Percentiles rank a stretch among this genome's conserved stretches.
Conservation (phyloP, 2,797 vertebrate genomes). For the Danio aesculapii region DNA sequence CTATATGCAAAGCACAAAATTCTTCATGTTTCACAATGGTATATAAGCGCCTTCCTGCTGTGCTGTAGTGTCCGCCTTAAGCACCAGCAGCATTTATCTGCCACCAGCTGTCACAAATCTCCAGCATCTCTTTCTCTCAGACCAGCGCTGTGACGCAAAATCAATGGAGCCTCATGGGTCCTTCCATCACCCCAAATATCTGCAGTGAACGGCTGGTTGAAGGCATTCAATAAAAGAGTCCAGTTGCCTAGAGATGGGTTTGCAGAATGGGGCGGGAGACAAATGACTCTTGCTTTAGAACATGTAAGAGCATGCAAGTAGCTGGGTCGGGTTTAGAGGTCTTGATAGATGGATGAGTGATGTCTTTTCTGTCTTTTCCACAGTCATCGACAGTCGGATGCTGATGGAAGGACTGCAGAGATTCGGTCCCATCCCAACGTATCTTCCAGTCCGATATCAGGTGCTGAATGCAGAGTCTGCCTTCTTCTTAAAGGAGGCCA, state of each 20-base stretch:
- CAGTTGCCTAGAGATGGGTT: conserved; percentile 37
- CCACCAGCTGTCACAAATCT: conserved; percentile 74
- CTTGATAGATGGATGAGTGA: conserved; percentile 49
- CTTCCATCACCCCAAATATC: conserved; percentile 76
- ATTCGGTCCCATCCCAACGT: conserved; percentile 85
- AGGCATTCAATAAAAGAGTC: conserved; percentile 58
- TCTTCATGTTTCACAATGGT: conserved; percentile 33
- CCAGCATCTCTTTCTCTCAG: conserved; percentile 65
- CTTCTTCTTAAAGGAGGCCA: conserved; percentile 91
- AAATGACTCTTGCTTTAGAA: conserved; percentile 52
- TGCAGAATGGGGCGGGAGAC: conserved; percentile 47
- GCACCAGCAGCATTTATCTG: conserved; percentile 49
- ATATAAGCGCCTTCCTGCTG: conserved; percentile 34
- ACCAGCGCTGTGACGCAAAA: conserved; percentile 69
- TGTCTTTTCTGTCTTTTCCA: conserved; percentile 50
- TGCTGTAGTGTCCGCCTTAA: conserved; percentile 53
- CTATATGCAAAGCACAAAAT: conserved; percentile 27
- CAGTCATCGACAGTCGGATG: conserved; percentile 84
- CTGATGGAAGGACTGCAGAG: conserved; percentile 83
- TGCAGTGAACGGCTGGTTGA: conserved; percentile 64
- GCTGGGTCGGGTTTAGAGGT: conserved; percentile 40
- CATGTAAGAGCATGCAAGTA: conserved; percentile 35
- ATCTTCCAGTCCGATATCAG: conserved; percentile 91
- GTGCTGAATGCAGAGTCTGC: conserved; percentile 84
- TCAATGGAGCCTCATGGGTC: conserved; percentile 74